Conservation (phyloP, 2,113 vertebrate genomes). For the Anolis sagrei region DNA sequence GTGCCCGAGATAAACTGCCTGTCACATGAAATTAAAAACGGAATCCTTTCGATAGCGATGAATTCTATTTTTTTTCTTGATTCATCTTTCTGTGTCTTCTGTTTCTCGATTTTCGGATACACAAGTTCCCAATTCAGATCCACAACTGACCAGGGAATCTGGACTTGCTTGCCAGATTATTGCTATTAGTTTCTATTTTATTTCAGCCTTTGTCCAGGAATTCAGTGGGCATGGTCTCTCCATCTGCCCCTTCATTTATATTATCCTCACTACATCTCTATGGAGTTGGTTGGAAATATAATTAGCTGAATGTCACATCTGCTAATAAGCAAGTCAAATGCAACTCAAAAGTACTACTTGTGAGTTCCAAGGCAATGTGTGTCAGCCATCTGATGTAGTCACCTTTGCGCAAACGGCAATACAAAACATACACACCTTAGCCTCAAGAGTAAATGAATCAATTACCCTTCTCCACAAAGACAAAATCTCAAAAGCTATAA, state of each 20-base stretch:
- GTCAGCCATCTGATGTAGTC: too few species aligned
- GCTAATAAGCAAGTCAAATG: too few species aligned
- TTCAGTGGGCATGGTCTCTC: not conserved
- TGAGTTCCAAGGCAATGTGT: too few species aligned
- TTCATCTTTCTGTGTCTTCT: not conserved
- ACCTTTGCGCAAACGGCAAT: too few species aligned
- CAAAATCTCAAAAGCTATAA: too few species aligned
- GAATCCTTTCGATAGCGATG: not conserved
- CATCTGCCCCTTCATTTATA: not conserved
- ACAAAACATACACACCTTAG: too few species aligned
- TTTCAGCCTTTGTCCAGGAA: not conserved
- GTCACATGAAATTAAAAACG: slow-evolving; percentile 24
- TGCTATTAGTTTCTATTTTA: not conserved
- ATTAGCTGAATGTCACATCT: not conserved
- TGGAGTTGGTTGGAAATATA: not conserved
- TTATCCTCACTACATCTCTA: not conserved
- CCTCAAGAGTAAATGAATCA: too few species aligned
- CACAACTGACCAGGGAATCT: not conserved
- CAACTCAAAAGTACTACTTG: too few species aligned
- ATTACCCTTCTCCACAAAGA: too few species aligned
- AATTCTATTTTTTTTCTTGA: not conserved
- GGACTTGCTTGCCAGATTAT: not conserved
- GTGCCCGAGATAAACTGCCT: not conserved
- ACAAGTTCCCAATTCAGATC: not conserved
- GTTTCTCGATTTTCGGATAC: not conserved